Percentiles rank a stretch among this genome's conserved stretches.
Conservation (phyloP, 2,797 vertebrate species). For the Tenualosa thibaudeaui region DNA sequence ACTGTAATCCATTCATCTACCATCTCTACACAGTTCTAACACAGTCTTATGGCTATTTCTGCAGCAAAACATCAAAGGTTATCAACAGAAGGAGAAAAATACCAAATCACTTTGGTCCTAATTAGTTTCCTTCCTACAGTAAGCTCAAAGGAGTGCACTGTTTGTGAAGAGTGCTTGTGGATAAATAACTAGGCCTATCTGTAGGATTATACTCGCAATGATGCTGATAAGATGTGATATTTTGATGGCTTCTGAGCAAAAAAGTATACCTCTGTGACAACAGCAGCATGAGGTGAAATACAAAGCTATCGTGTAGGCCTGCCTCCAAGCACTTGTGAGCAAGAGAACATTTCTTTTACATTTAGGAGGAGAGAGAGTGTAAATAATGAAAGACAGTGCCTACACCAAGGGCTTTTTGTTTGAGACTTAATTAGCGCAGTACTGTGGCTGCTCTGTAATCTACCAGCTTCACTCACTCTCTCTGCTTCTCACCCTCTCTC, state of each 20-base stretch:
- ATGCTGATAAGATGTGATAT: background rate
- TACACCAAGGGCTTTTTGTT: background rate
- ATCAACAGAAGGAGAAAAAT: background rate
- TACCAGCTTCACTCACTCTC: background rate
- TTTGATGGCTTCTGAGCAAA: conserved; percentile 3
- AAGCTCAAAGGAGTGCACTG: background rate
- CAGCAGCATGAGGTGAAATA: background rate
- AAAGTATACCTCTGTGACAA: background rate
- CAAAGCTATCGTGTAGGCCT: background rate
- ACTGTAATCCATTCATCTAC: background rate
- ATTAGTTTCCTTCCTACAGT: background rate
- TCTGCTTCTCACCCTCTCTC: conserved; percentile 1
- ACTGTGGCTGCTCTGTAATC: conserved; percentile 9
- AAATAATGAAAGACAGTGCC: conserved; percentile 15
- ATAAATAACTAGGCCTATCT: background rate
- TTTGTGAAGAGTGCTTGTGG: background rate
- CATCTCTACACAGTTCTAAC: background rate
- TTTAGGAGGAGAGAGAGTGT: background rate
- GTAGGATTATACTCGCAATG: background rate
- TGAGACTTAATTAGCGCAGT: conserved; percentile 10
- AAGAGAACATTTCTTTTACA: background rate
- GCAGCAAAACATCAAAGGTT: background rate
- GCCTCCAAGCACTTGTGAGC: background rate
- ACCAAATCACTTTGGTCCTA: background rate
- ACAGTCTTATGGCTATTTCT: background rate